Evolutionary conservation across 2,888 invertebrate species (phyloP).

Genomic region (Tridacna gigas): DNA sequence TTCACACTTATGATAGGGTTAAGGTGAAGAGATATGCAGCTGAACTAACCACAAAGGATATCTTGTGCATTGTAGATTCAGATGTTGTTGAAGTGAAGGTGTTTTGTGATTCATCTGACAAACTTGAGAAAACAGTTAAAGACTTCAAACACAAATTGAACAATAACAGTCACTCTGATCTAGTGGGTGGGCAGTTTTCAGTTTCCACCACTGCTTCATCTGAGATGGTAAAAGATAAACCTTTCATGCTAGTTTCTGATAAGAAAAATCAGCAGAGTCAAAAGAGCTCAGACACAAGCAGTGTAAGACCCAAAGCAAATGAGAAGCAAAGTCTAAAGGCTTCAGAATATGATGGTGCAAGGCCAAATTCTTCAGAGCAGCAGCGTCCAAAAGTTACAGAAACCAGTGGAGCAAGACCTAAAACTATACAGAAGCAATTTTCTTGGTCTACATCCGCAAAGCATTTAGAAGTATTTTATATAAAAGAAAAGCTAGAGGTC

Average conservation of each 20-base stretch:
- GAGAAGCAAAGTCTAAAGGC: not conserved
- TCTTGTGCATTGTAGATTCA: not conserved
- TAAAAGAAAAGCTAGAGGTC: slow-evolving; percentile 10
- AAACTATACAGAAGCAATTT: slow-evolving; percentile 8
- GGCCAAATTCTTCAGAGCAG: not conserved
- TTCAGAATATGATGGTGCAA: not conserved
- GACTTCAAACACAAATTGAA: not conserved
- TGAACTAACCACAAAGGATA: not conserved
- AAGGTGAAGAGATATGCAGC: not conserved
- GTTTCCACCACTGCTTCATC: not conserved
- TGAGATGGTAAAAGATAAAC: too few relatives aligned
- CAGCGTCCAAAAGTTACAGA: not conserved
- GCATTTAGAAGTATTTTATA: slow-evolving; percentile 2
- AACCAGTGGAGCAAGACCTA: slow-evolving; percentile 8
- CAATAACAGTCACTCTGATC: not conserved
- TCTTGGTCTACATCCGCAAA: slow-evolving; percentile 5
- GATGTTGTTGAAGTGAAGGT: not conserved
- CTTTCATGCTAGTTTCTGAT: too few relatives aligned
- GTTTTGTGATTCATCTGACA: not conserved
- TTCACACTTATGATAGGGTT: not conserved
- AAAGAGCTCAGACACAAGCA: not conserved
- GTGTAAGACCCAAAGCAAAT: slow-evolving; percentile 4
- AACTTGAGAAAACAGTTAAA: not conserved
- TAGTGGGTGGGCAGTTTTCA: not conserved
- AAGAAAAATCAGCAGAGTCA: not conserved